A percentile compares a stretch with the other conserved stretches of the same genome.
Conservation (phyloP, 2,113 vertebrate genomes). For the Mesocricetus auratus region DNA sequence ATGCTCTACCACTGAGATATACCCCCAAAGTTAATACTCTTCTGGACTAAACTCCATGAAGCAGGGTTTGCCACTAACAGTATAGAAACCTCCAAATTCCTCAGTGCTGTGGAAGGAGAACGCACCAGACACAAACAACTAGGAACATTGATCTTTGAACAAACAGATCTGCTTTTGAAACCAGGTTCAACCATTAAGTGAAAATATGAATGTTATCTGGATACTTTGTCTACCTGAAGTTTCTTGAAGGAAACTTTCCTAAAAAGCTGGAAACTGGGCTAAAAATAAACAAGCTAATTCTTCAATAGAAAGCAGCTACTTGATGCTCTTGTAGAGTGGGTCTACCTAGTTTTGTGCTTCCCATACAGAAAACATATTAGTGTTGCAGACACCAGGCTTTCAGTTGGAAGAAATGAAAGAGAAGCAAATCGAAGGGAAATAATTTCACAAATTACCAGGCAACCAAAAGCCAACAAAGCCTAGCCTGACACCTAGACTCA, state of each 20-base stretch:
- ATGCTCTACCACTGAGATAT: neutral
- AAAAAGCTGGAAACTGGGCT: neutral
- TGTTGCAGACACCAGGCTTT: neutral
- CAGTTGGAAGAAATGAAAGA: neutral
- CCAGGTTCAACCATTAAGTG: neutral
- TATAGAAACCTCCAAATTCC: neutral
- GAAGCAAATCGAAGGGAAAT: neutral
- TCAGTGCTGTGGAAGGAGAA: neutral
- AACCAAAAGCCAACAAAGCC: conserved; percentile 13
- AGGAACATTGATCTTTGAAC: neutral
- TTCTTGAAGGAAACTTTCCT: neutral
- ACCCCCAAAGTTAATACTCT: neutral
- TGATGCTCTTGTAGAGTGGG: neutral
- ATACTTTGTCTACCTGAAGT: neutral
- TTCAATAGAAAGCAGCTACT: neutral
- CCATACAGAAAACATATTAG: neutral
- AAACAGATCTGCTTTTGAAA: conserved; percentile 10
- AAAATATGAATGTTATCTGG: neutral
- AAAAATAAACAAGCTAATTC: conserved; percentile 16
- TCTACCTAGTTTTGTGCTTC: neutral
- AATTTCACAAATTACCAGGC: conserved; percentile 8
- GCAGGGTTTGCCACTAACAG: neutral
- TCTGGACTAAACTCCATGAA: neutral
- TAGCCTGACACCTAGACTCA: neutral
- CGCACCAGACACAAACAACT: neutral